phyloP scores from a whole-genome alignment of 1,140 invertebrate species.

The Eumaeus atala region DNA sequence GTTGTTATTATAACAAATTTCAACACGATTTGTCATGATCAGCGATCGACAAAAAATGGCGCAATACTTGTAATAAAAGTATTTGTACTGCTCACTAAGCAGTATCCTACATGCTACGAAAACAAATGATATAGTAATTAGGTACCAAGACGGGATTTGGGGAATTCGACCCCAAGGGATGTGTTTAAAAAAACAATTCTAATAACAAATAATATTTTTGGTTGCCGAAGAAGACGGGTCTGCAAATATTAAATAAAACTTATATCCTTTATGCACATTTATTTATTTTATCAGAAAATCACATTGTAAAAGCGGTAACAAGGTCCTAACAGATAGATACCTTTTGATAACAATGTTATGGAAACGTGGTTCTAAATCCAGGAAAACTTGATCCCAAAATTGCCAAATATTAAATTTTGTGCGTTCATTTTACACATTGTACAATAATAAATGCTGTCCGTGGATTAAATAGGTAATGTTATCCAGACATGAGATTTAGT shows the following conservation, averaged over 20 bases:
- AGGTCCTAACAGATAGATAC: slow-evolving; percentile 41
- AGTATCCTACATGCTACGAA: too few species aligned
- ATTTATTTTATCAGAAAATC: slow-evolving; percentile 54
- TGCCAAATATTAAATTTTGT: slow-evolving; percentile 36
- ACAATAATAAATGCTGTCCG: slow-evolving; percentile 17
- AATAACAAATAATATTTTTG: too few species aligned
- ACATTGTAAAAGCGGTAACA: slow-evolving; percentile 56
- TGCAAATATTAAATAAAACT: slow-evolving; percentile 15
- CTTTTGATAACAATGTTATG: slow-evolving; percentile 24
- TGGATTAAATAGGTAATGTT: neutral
- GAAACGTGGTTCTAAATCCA: slow-evolving; percentile 8
- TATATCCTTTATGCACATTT: slow-evolving; percentile 40
- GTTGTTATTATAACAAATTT: too few species aligned
- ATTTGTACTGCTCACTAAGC: too few species aligned
- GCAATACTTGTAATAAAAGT: too few species aligned
- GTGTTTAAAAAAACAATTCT: too few species aligned
- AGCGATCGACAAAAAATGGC: too few species aligned
- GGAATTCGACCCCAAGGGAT: too few species aligned
- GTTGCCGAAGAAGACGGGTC: too few species aligned
- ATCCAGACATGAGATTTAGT: slow-evolving; percentile 10
- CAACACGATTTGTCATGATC: too few species aligned
- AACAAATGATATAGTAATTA: too few species aligned
- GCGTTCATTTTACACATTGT: slow-evolving; percentile 27
- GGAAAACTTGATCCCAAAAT: slow-evolving; percentile 22
- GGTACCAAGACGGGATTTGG: too few species aligned